These are phyloP conservation scores for Dendrophyllia cribrosa DNA, from an alignment of 64 coral and sea anemone genomes.

Conservation along the genomic window DNA sequence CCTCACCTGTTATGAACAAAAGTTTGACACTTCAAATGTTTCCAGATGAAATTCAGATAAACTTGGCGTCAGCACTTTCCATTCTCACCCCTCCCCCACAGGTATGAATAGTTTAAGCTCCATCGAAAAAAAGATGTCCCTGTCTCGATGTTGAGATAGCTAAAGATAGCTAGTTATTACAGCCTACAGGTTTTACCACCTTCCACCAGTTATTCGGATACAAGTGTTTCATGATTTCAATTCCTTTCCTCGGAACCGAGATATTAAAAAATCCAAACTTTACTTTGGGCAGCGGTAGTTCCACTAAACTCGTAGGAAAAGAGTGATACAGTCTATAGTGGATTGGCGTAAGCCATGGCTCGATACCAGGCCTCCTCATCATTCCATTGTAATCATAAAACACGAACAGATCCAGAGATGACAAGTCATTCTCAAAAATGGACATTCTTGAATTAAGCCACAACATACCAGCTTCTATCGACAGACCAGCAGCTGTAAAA, in stretches of 20 bases:
- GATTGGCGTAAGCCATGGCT: slow-evolving; percentile 57
- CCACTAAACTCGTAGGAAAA: slow-evolving; percentile 73
- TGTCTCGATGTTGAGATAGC: no score
- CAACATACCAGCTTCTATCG: slow-evolving; percentile 18
- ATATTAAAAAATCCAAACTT: slow-evolving; percentile 85
- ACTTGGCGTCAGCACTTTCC: no score
- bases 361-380: slow-evolving; percentile 72
- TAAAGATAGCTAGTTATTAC: neutral
- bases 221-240: slow-evolving; percentile 84
- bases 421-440: neutral
- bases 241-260: slow-evolving; percentile 60
- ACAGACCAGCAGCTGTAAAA: slow-evolving; percentile 26
- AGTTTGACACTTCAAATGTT: no score
- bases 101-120: no score
- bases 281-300: slow-evolving; percentile 59
- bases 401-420: slow-evolving; percentile 67
- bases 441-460: slow-evolving; percentile 9
- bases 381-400: slow-evolving; percentile 68
- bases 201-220: slow-evolving; percentile 59
- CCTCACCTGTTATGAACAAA: no score
- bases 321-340: slow-evolving; percentile 69
- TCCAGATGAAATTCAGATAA: no score
- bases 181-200: neutral
- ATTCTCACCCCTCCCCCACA: no score
- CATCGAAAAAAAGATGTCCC: no score